Conservation (phyloP, 2,797 vertebrate species). For the Molothrus ater region DNA sequence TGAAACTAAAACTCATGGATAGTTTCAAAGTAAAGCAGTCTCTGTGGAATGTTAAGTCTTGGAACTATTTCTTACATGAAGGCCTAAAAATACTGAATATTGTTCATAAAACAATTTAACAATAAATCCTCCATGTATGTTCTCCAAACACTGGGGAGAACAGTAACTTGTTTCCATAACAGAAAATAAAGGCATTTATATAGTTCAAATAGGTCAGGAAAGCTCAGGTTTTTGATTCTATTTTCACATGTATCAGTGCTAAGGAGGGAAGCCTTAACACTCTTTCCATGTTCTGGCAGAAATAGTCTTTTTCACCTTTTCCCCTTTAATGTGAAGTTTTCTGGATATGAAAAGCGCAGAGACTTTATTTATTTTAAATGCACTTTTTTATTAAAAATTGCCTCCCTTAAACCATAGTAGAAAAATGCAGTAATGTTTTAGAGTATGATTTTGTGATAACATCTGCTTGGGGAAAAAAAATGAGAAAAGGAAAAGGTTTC, state of each 20-base stretch:
- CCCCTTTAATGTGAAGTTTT: neutral
- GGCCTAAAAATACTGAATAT: neutral
- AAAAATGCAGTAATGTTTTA: neutral
- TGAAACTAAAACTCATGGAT: neutral
- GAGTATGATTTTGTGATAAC: neutral
- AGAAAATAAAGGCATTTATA: neutral
- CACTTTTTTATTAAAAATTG: neutral
- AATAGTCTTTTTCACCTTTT: neutral
- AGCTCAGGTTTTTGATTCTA: neutral
- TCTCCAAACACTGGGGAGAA: neutral
- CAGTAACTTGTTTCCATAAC: neutral
- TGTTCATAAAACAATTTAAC: neutral
- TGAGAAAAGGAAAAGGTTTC: neutral
- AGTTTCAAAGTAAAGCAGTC: neutral
- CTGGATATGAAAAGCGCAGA: neutral
- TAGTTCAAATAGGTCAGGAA: neutral
- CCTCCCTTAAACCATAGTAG: neutral
- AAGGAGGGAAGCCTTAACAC: neutral
- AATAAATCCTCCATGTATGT: neutral
- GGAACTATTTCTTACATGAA: neutral
- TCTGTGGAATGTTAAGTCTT: neutral
- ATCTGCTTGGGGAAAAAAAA: neutral
- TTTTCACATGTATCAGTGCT: neutral
- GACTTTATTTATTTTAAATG: neutral
- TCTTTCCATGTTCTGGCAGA: neutral